Percentiles rank a stretch among this genome's conserved stretches.
Conservation (phyloP, 2,113 vertebrate species). For the Albula goreensis region DNA sequence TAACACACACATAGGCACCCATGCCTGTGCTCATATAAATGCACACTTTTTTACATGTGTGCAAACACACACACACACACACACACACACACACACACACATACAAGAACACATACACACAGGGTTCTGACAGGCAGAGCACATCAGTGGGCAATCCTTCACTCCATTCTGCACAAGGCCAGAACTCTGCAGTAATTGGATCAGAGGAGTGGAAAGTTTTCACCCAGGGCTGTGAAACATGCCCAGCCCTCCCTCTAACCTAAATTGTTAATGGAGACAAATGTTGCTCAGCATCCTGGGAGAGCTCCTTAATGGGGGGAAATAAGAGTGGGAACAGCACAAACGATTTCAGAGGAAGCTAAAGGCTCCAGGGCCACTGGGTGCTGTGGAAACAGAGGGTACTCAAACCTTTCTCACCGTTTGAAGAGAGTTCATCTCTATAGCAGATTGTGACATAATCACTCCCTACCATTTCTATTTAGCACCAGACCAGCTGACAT, state of each 20-base stretch:
- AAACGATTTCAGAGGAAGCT: constrained; percentile 27
- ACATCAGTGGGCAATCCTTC: not conserved
- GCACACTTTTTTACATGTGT: not conserved
- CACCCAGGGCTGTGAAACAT: constrained; percentile 54
- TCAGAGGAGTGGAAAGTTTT: constrained; percentile 52
- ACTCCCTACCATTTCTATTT: not conserved
- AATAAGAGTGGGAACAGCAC: constrained; percentile 46
- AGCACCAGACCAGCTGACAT: not conserved
- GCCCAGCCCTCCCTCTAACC: constrained; percentile 59
- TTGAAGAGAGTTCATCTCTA: constrained; percentile 23
- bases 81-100: constrained; percentile 17
- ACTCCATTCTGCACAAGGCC: constrained; percentile 24
- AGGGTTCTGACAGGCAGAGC: not conserved
- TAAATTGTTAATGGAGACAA: constrained; percentile 76
- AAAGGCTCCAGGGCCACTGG: constrained; percentile 32
- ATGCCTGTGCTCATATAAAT: not conserved
- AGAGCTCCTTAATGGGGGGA: constrained; percentile 64
- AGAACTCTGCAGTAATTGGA: constrained; percentile 58
- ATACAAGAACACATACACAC: constrained; percentile 14
- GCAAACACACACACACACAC: constrained; percentile 12
- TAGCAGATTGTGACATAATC: not conserved
- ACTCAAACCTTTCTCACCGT: constrained; percentile 6
- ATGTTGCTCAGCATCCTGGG: constrained; percentile 68
- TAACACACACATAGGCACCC: not conserved
- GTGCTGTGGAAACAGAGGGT: not conserved